phyloP scores from a whole-genome alignment of 2,113 vertebrate genomes.

The Alectura lathami region DNA sequence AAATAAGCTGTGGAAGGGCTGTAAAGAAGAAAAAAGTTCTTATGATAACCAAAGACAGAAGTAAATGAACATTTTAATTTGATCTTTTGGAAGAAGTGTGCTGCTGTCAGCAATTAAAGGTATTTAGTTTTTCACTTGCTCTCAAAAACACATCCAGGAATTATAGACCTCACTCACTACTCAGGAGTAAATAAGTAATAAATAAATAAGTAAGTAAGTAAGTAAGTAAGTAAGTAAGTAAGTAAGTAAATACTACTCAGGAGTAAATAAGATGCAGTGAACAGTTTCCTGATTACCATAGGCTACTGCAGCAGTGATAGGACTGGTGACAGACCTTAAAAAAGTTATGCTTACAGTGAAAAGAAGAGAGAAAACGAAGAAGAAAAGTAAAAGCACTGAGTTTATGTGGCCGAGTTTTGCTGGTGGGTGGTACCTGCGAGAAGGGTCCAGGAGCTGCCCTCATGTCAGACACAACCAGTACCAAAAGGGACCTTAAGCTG shows the following conservation, averaged over 20 bases:
- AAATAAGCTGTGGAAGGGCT: neutral
- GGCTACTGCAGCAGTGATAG: neutral
- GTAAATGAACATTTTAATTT: neutral
- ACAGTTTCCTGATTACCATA: neutral
- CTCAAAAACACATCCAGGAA: neutral
- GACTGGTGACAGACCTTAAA: accelerated
- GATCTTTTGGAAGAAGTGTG: neutral
- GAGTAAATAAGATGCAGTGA: neutral
- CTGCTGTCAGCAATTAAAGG: neutral
- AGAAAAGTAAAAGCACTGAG: too few species aligned
- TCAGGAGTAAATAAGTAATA: too few species aligned
- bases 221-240: too few species aligned
- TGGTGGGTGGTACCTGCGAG: too few species aligned
- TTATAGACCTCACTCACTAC: accelerated
- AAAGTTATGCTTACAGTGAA: neutral
- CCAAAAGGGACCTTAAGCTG: too few species aligned
- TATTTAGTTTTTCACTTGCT: neutral
- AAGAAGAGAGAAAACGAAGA: neutral
- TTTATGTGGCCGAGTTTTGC: too few species aligned
- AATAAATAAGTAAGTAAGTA: too few species aligned
- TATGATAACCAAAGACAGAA: neutral
- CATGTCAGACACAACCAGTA: too few species aligned
- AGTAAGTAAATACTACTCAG: too few species aligned
- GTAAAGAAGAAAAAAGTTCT: neutral
- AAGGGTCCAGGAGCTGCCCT: too few species aligned